Percentiles rank a stretch among this genome's conserved stretches.
phyloP scores from a whole-genome alignment of 2,113 vertebrate species.

The Casuarius casuarius region DNA sequence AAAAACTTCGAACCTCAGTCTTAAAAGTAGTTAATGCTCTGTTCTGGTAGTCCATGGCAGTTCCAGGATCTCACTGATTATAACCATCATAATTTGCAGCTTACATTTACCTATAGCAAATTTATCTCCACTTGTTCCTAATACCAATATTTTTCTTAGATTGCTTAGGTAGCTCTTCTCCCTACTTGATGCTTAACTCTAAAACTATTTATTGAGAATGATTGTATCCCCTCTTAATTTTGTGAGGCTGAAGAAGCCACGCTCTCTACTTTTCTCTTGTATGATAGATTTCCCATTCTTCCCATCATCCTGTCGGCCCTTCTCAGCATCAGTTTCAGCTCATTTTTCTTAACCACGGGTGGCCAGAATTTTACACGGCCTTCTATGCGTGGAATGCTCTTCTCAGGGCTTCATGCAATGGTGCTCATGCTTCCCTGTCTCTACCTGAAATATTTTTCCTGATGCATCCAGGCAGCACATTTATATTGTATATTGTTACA shows the following conservation, averaged over 20 bases:
- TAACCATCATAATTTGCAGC: not conserved
- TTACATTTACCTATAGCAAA: not conserved
- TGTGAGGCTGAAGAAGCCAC: not conserved
- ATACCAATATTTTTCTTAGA: not conserved
- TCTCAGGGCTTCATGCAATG: not conserved
- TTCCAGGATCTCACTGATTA: not conserved
- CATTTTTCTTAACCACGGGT: not conserved
- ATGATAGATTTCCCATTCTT: not conserved
- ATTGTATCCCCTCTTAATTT: not conserved
- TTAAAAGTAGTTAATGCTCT: not conserved
- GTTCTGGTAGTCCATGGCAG: not conserved
- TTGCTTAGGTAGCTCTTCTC: not conserved
- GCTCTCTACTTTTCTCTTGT: not conserved
- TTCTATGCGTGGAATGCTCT: not conserved
- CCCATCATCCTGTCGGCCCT: not conserved
- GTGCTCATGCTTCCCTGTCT: not conserved
- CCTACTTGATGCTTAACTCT: not conserved
- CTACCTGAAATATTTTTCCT: not conserved
- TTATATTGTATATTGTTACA: not conserved
- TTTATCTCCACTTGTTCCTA: not conserved
- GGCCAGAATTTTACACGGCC: not conserved
- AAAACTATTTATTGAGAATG: not conserved
- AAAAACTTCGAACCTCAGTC: not conserved
- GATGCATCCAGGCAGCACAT: not conserved
- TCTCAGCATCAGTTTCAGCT: not conserved